Base-by-base conservation (phyloP, 1,140 invertebrate species). In the Nebria ingens region DNA sequence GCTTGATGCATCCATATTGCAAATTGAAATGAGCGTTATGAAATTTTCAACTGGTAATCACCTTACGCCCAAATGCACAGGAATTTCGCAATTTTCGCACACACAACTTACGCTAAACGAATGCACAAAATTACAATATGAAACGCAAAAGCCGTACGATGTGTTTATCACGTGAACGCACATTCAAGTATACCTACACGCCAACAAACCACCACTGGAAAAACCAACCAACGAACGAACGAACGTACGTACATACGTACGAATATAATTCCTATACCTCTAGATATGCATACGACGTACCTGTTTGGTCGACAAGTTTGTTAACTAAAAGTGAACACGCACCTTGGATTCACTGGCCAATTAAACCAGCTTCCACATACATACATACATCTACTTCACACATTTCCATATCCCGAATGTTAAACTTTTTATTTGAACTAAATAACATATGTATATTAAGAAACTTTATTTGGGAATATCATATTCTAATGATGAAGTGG, bases 61-160 rank as follows among this genome's bases (percentile, higher is more conserved):
- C 40, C 15, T 11, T 45, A 45, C 15, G 40, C 40, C 40, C 40
- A 11, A 17, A 11, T 45, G 40, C 40, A 45, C 40, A 45, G 40
- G 40, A 45, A 45, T 45, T 45, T 45, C 17, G 40, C 40, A 45
- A 45, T 45, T 45, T 45, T 45, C 40, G 40, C 17, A 45, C 25
- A 13, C 25, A 29, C 40, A 45, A 45, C 40, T 45, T 45, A 45
- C 40, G 40, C 40, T 45, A 45, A 45, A 45, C 6, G 6, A 17
- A 45, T 45, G 40, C 40, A 45, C 40, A 45, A 45, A 45, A 45
- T 45, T 45, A 45, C 40, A 45, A 45, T 45, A 45, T 45, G 40
- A 45, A 45, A 45, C 40, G 6, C 40, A 17, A 45, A 4, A 45
- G 40, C 40, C 40, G 4, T 4, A 17, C 40, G 40, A 4, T 17